Percentiles rank a stretch among this genome's conserved stretches.
phyloP scores from a whole-genome alignment of 2,797 vertebrate genomes.

The Otolemur crassicaudatus region DNA sequence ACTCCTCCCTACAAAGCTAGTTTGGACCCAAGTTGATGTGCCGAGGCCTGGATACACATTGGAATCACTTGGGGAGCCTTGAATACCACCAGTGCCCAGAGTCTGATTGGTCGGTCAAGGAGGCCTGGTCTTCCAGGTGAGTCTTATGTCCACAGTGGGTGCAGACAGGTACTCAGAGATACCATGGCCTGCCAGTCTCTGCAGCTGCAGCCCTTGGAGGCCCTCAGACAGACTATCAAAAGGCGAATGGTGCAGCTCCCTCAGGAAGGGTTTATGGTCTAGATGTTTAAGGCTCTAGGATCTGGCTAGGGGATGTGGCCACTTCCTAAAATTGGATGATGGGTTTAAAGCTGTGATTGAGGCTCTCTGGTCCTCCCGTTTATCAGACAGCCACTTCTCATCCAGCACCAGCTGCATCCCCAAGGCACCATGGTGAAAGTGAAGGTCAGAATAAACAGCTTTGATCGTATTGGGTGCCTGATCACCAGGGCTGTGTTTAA shows the following conservation, averaged over 20 bases:
- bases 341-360: not conserved
- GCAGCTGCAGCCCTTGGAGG: not conserved
- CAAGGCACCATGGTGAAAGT: too few relatives aligned
- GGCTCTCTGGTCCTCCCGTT: too few relatives aligned
- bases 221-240: not conserved
- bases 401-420: too few relatives aligned
- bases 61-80: conserved; percentile 8
- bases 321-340: not conserved
- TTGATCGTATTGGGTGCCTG: too few relatives aligned
- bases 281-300: not conserved
- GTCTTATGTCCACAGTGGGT: not conserved
- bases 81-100: rapidly evolving
- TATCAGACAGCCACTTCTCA: too few relatives aligned
- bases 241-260: not conserved
- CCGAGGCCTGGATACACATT: not conserved
- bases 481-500: too few relatives aligned
- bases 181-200: not conserved
- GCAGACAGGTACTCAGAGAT: not conserved
- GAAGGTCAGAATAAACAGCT: too few relatives aligned
- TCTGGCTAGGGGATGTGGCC: not conserved
- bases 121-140: not conserved
- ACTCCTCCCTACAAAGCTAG: not conserved
- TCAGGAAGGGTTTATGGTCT: not conserved
- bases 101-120: too few relatives aligned
- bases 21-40: not conserved